Evolutionary conservation across 2,113 vertebrate genomes (phyloP), one percentile per base, ranked within the genome.

Genomic region (Cyanoramphus novaezelandiae): DNA sequence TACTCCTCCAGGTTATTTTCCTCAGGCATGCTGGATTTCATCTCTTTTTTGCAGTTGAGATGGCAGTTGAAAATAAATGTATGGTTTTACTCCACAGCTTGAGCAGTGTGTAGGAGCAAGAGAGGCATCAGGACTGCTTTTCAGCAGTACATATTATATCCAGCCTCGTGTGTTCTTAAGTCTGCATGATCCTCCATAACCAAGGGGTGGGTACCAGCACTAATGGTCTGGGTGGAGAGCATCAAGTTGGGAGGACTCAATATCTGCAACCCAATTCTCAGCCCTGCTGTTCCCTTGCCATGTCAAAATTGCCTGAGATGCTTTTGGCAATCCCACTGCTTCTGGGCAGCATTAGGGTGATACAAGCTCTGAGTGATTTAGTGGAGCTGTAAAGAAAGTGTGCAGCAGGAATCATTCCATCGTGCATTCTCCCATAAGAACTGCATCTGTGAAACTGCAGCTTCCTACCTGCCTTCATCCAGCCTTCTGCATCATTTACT

Each of bases 361-460:
- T 24, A 53, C 39, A n/a, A 44, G 29, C 44, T 43, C 18, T 83
- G 64, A 24, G 27, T 21, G n/a, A 63, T 68, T 63, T 79, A 29
- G n/a, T 46, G 39, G 72, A n/a, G 27, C 50, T 70, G 35, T 44
- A 83, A 72, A 27, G 65, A 37, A 86, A 49, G 8, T 4, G 7
- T 57, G 62, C 14, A 27, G 33, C 2, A 3, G 60, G 47, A 68
- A 39, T 74, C 27, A 17, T 33, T 79, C 27, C 17, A 2, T 21
- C 1, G 0, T 27, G 18, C 3, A 0, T 39, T 74, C 12, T 6
- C n/a, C 35, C 6, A 4, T 49, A 43, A 82, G 31, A 63, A 31
- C 24, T 1, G 0, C 67, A 63, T 28, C 46, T 72, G 37, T 55
- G 77, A 87, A 78, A 49, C 31, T 35, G 35, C 41, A 72, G 50